A percentile compares a stretch with the other conserved stretches of the same genome.
These are phyloP conservation scores for Chymomyza caudatula DNA, from an alignment of 2,888 invertebrate genomes.

Conservation along the genomic window DNA sequence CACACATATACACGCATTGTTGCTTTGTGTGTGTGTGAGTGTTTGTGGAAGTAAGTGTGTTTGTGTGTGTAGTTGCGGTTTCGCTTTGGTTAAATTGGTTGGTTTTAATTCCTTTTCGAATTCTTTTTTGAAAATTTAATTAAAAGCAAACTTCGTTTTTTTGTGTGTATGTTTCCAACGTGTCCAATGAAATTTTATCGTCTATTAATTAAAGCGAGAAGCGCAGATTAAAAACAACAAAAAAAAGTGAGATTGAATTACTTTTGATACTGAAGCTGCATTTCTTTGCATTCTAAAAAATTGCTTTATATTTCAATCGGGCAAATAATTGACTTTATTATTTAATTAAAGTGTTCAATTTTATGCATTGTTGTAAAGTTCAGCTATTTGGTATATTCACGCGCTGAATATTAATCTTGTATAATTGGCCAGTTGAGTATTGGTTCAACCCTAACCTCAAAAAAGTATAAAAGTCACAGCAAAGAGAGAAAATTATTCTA, in stretches of 20 bases:
- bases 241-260: neutral
- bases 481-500: too few relatives aligned
- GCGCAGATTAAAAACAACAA: neutral
- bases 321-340: neutral
- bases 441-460: too few relatives aligned
- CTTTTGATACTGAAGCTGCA: neutral
- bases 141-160: conserved; percentile 42
- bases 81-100: conserved; percentile 22
- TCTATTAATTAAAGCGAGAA: conserved; percentile 35
- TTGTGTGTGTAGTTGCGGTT: conserved; percentile 34
- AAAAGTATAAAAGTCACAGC: too few relatives aligned
- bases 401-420: too few relatives aligned
- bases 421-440: too few relatives aligned
- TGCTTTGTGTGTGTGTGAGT: conserved; percentile 25
- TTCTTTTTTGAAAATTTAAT: conserved; percentile 35
- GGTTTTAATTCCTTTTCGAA: conserved; percentile 6
- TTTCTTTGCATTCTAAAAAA: conserved; percentile 7
- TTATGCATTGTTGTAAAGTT: neutral
- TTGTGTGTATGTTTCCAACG: conserved; percentile 23
- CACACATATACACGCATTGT: neutral
- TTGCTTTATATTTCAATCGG: neutral
- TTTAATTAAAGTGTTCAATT: neutral
- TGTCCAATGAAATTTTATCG: conserved; percentile 23
- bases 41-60: conserved; percentile 1
- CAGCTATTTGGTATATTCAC: neutral